Evolutionary conservation across 2,888 invertebrate genomes (phyloP).

Genomic region (Nemurella pictetii): DNA sequence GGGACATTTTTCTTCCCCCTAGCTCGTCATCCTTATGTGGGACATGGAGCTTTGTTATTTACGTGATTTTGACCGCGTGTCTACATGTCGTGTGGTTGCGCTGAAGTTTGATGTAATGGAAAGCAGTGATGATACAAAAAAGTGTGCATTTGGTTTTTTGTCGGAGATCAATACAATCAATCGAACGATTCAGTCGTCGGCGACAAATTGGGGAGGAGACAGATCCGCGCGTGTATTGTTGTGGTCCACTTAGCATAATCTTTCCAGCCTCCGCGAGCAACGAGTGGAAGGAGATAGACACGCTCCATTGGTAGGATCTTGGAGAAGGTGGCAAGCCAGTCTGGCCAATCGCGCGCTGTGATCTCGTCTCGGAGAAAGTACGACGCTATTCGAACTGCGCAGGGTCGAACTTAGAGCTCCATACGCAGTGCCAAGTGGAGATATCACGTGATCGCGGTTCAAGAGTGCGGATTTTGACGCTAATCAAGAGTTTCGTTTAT

Average conservation of each 20-base stretch:
- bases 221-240: not conserved
- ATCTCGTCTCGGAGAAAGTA: not conserved
- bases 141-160: too few species aligned
- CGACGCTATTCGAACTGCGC: too few species aligned
- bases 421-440: not conserved
- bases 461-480: not conserved
- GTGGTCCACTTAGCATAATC: slow-evolving; percentile 22
- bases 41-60: too few species aligned
- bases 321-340: slow-evolving; percentile 7
- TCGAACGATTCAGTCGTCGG: not conserved
- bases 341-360: slow-evolving; percentile 6
- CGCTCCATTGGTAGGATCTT: not conserved
- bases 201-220: not conserved
- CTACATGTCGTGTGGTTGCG: too few species aligned
- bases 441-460: not conserved
- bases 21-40: too few species aligned
- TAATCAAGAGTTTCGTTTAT: not conserved
- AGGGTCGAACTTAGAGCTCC: not conserved
- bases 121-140: too few species aligned
- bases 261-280: not conserved
- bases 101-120: too few species aligned
- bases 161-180: not conserved
- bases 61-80: too few species aligned
- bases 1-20: too few species aligned
- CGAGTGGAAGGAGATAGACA: slow-evolving; percentile 12